Evolutionary conservation across 2,797 vertebrate genomes (phyloP), one percentile per base, ranked within the genome.

Genomic region (Aphelocoma californica): DNA sequence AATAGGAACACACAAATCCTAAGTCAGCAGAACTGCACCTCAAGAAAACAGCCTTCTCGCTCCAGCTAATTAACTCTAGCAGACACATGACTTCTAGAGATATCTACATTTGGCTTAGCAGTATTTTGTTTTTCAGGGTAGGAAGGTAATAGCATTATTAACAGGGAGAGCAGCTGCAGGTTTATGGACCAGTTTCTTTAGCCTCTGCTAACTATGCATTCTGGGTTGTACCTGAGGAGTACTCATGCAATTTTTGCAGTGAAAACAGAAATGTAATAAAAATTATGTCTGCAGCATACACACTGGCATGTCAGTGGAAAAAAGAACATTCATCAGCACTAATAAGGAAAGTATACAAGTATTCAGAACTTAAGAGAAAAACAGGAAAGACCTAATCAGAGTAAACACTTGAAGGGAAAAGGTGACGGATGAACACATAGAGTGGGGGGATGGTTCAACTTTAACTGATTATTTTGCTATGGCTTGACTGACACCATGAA

Each of bases 361-460:
- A 89, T 78, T 87, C 71, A 85, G 72, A 73, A 93, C 53, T 71
- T 21, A n/a, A 44, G 74, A 60, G 28, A 61, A 82, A 93, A 95
- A 90, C 90, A 96, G 93, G 92, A 94, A 95, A 96, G 69, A 75
- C 40, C 5, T 25, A 60, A 89, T 71, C 73, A 69, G 51, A 84
- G 64, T 90, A 90, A 94, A 92, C 81, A 84, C 66, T 90, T 8
- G 7, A 72, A 92, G 40, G 73, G 77, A 88, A 96, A 95, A 94
- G 67, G 45, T 92, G 82, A 74, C 7, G 14, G 78, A 83, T 71
- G 58, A 31, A 14, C 48, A 62, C 0, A 2, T 12, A 44, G n/a
- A 57, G 54, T 40, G 51, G 38, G 24, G 24, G 54, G 25, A 57
- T 1, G 6, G 81, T 57, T 82, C 78, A 72, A 12, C 23, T 75